Evolutionary conservation across 2,113 vertebrate genomes (phyloP).

Genomic region (Grammomys dolichurus): DNA sequence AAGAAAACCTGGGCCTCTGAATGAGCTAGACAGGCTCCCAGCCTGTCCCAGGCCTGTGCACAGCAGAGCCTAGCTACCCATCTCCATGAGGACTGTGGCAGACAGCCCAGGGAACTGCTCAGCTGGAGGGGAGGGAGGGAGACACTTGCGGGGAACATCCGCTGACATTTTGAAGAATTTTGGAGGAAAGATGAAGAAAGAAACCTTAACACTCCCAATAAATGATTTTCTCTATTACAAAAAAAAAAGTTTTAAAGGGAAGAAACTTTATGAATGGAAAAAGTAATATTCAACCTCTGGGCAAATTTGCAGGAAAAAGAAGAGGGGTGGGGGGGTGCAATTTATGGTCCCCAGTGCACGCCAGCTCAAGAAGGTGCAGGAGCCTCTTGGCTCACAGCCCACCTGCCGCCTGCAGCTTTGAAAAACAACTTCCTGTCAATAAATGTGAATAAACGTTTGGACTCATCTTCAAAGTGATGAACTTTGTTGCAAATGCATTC

Average conservation of each 20-base stretch:
- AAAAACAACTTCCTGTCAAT: constrained; percentile 90
- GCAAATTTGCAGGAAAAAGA: neutral
- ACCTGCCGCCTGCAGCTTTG: constrained; percentile 77
- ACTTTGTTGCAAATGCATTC: constrained; percentile 87
- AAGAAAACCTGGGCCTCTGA: neutral
- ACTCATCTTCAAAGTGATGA: constrained; percentile 89
- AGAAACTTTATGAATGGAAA: neutral
- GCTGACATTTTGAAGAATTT: neutral
- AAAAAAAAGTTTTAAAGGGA: neutral
- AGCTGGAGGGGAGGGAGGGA: neutral
- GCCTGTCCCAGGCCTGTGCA: neutral
- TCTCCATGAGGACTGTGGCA: neutral
- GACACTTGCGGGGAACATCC: neutral
- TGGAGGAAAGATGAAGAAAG: neutral
- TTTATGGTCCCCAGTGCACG: fast-evolving
- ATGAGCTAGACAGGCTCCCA: too few species aligned
- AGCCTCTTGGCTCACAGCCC: constrained; percentile 55
- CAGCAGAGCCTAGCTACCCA: fast-evolving
- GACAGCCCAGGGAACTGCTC: neutral
- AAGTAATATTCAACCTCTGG: neutral
- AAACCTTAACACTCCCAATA: neutral
- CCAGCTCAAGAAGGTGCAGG: constrained; percentile 66
- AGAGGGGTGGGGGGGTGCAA: neutral
- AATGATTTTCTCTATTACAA: constrained; percentile 27
- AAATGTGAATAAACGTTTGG: constrained; percentile 89